Conservation (phyloP, 2,113 vertebrate species). For the Solenodon paradoxus region DNA sequence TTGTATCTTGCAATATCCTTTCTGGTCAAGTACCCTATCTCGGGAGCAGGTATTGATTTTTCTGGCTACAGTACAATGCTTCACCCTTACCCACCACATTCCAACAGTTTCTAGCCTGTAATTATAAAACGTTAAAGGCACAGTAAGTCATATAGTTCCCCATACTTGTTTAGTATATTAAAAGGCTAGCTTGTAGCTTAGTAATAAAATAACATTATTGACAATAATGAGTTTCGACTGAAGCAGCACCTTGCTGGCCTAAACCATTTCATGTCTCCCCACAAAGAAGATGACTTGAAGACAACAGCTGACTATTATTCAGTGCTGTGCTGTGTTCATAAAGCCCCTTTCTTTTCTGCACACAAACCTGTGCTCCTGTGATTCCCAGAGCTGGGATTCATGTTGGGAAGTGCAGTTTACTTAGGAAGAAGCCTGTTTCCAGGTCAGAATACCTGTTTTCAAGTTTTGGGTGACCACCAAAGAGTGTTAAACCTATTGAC, state of each 20-base stretch:
- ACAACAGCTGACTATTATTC: not conserved
- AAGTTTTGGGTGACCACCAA: not conserved
- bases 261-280: not conserved
- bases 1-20: constrained; percentile 80
- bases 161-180: constrained; percentile 22
- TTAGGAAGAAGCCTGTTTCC: not conserved
- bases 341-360: not conserved
- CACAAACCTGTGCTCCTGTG: not conserved
- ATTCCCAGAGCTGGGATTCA: not conserved
- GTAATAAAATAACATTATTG: constrained; percentile 35
- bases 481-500: not conserved
- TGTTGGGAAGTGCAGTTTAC: not conserved
- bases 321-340: not conserved
- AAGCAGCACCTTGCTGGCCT: not conserved
- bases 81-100: constrained; percentile 67
- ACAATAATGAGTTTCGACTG: not conserved
- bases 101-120: constrained; percentile 64
- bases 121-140: constrained; percentile 78
- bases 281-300: not conserved
- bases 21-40: constrained; percentile 83
- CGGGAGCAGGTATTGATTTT: constrained; percentile 79
- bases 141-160: not conserved
- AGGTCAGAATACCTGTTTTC: not conserved
- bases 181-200: not conserved
- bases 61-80: constrained; percentile 75